Base-by-base conservation (phyloP, 1,140 invertebrate genomes). In the Drosophila asahinai region DNA sequence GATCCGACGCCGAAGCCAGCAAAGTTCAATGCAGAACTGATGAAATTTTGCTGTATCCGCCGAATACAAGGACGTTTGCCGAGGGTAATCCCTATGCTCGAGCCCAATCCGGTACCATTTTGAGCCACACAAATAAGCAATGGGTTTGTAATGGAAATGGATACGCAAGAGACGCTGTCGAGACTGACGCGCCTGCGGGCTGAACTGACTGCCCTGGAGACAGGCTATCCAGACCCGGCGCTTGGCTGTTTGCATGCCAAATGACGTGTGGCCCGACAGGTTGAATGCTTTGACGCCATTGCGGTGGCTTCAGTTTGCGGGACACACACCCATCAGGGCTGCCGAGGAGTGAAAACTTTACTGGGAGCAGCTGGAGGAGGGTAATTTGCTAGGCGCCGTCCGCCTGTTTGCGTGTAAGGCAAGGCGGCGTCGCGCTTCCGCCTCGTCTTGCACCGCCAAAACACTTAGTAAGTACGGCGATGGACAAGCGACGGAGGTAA, bases 211-310 rank as follows among this genome's bases (percentile, higher is more conserved):
- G 27, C 27, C 65, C 42, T 2, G 5, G 2, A 54, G 49, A 40
- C 27, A 12, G 57, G 5, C 17, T 25, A 58, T 7, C 19, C n/a
- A 55, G n/a, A 30, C 49, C 49, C n/a, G 11, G 5, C 25, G 59
- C 59, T 33, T 42, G 25, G 36, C 14, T 27, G 63, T 70, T 52
- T 75, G 74, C 68, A 63, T 72, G 51, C 61, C 71, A 58, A 68
- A 66, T 77, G 78, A 73, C 54, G 74, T 77, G 77, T 63, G 74
- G 62, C 77, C 74, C 74, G 74, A 77, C 74, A 80, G 67, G 48
- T 57, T 52, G 61, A 80, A 61, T 51, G 47, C 51, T 77, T 77
- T 77, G 77, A 80, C 77, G 77, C 77, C 74, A 73, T 66, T 77
- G 74, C 77, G 74, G 74, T 62, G 70, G 63, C 76, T 79, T 63